Evolutionary conservation across 2,888 invertebrate species (phyloP).

Genomic region (Drosophila greeni): DNA sequence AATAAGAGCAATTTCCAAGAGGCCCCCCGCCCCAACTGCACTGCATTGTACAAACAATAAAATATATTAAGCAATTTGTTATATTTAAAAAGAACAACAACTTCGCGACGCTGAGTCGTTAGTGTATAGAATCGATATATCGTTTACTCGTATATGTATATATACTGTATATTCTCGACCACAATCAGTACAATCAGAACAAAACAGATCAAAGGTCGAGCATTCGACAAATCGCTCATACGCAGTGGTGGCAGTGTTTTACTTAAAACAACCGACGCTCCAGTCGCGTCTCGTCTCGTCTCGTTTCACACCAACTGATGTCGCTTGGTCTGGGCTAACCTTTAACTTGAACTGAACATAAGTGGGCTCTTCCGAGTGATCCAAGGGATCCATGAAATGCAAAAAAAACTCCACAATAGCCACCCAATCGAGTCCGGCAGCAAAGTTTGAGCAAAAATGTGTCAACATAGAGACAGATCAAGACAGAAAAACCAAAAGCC

Average conservation of each 20-base stretch:
- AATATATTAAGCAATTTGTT: conserved; percentile 12
- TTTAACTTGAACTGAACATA: not conserved
- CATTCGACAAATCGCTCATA: conserved; percentile 60
- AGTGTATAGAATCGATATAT: conserved; percentile 37
- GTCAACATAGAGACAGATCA: conserved; percentile 76
- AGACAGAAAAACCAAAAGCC: conserved; percentile 55
- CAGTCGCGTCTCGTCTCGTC: conserved; percentile 31
- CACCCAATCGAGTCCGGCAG: conserved; percentile 78
- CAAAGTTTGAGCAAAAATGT: conserved; percentile 79
- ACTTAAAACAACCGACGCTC: conserved; percentile 72
- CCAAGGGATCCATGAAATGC: not conserved
- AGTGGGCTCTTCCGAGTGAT: conserved; percentile 3
- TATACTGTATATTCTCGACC: conserved; percentile 38
- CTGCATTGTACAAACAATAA: conserved; percentile 36
- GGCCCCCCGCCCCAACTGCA: conserved; percentile 35
- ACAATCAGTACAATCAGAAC: conserved; percentile 44
- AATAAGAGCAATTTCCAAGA: not conserved
- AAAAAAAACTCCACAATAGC: conserved; percentile 44
- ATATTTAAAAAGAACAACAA: not conserved
- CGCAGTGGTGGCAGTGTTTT: conserved; percentile 79
- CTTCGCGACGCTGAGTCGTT: conserved; percentile 40
- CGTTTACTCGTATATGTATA: conserved; percentile 39
- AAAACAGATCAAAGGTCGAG: conserved; percentile 58
- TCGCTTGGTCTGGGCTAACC: conserved; percentile 75
- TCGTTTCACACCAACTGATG: conserved; percentile 52